Evolutionary conservation across 92 coral and sea anemone genomes (phyloP), one percentile per base, ranked within the genome.

Genomic region (Bergia puertoricense): DNA sequence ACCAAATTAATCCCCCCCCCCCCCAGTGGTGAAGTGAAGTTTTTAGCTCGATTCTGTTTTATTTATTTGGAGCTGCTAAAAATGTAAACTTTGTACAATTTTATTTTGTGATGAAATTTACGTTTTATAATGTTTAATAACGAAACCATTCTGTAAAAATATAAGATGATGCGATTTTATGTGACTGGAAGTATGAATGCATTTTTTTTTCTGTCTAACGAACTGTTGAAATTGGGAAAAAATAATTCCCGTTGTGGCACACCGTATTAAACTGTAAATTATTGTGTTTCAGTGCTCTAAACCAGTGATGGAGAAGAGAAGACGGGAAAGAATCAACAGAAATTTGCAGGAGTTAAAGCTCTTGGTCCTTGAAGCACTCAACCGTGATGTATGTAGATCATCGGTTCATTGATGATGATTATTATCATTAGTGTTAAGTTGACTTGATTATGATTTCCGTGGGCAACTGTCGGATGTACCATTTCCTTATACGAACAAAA

Each of bases 301-400:
- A 65, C 99, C 98, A 36, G 88, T 95, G n/a, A 94, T 97, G 97
- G 99, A 97, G 77, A 96, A 96, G 88, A 90, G 96, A 88, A 83
- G 99, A 43, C 94, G 99, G 7, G 99, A 96, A 86, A 86, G 99
- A 40, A 97, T 97, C 77, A 97, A 97, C 81, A 90, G 94, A 75
- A 97, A 96, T 62, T 88, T 97, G 23, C 95, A 91, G 22, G 98
- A 97, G 81, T 88, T 97, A 15, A 97, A 97, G 72, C 86, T 88
- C 80, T 92, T 97, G 11, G 98, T 97, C 8, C 90, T 97, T 2
- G 94, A 93, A 75, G 98, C 99, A 0, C 97, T 93, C 57, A 93
- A 93, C 87, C 92, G 98, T 69, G 98, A 97, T 88, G 99, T 97
- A 85, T 90, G 99, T 95, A 81, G 44, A 1, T 36, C 20, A 18